These are phyloP conservation scores for Mizuhopecten yessoensis DNA, from an alignment of 1,140 invertebrate genomes.

Conservation along the genomic window DNA sequence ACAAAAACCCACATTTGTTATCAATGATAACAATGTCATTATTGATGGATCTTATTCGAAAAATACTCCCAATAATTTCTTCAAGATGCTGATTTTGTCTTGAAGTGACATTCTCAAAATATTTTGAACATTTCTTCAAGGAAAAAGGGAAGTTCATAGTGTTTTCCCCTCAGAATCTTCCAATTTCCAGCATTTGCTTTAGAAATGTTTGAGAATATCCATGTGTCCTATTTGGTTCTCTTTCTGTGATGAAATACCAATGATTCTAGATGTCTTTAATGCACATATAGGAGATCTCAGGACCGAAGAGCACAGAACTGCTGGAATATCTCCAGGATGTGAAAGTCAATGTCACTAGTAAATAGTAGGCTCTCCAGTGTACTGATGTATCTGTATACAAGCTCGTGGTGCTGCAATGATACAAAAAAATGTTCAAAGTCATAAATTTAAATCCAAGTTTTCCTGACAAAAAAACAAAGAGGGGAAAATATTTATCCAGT, in stretches of 20 bases:
- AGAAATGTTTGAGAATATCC: neutral
- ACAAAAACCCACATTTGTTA: too few relatives aligned
- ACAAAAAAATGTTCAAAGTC: constrained; percentile 45
- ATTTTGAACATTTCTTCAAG: neutral
- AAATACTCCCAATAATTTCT: too few relatives aligned
- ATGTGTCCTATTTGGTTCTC: neutral
- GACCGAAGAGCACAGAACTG: constrained; percentile 93
- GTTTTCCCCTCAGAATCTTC: neutral
- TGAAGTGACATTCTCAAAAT: neutral
- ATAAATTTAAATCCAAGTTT: too few relatives aligned
- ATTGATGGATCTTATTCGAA: too few relatives aligned
- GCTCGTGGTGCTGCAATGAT: constrained; percentile 93
- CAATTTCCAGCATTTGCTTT: neutral
- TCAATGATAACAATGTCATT: too few relatives aligned
- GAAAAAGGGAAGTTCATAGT: neutral
- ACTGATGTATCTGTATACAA: constrained; percentile 98
- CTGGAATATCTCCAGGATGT: constrained; percentile 98
- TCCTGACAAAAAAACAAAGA: too few relatives aligned
- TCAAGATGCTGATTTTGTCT: too few relatives aligned
- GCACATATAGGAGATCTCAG: constrained; percentile 44
- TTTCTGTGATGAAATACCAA: neutral
- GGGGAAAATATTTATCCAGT: too few relatives aligned
- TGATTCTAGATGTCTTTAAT: neutral
- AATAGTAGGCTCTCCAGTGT: constrained; percentile 97
- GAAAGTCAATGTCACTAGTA: constrained; percentile 97